These are phyloP conservation scores for Romanomermis culicivorax DNA, from an alignment of 2,888 invertebrate species.

Conservation along the genomic window DNA sequence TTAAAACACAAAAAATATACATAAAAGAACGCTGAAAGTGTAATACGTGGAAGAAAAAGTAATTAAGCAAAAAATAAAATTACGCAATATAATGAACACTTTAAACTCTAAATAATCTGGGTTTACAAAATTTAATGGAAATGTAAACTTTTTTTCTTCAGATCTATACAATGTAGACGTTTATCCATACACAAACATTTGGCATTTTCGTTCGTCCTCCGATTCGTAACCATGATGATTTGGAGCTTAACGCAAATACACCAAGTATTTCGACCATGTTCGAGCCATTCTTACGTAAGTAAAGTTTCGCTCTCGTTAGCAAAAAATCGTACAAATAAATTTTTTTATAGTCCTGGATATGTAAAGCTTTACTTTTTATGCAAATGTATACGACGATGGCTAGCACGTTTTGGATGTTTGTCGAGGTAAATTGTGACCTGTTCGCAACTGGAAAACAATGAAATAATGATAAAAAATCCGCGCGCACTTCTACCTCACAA, in stretches of 20 bases:
- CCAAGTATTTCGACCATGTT: neutral
- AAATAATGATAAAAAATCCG: too few species aligned
- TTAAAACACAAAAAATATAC: too few species aligned
- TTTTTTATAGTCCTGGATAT: constrained; percentile 36
- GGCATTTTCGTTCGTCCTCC: constrained; percentile 33
- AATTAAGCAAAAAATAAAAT: too few species aligned
- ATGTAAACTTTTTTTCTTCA: too few species aligned
- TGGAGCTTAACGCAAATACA: constrained; percentile 2
- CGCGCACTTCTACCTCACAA: too few species aligned
- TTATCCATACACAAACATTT: constrained; percentile 34
- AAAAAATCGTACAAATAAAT: neutral
- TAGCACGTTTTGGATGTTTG: constrained; percentile 41
- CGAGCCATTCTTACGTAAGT: neutral
- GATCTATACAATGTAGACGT: constrained; percentile 30
- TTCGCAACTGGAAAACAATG: too few species aligned
- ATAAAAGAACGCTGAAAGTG: too few species aligned
- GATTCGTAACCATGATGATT: constrained; percentile 28
- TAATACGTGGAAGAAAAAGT: too few species aligned
- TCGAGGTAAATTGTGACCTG: constrained; percentile 33
- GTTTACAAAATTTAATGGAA: too few species aligned
- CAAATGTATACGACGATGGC: constrained; percentile 37
- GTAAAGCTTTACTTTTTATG: constrained; percentile 35
- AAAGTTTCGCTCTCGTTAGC: neutral
- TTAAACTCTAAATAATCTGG: too few species aligned
- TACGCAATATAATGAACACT: too few species aligned